Base-by-base conservation (phyloP, 2,888 invertebrate species). In the Andrena dorsata region DNA sequence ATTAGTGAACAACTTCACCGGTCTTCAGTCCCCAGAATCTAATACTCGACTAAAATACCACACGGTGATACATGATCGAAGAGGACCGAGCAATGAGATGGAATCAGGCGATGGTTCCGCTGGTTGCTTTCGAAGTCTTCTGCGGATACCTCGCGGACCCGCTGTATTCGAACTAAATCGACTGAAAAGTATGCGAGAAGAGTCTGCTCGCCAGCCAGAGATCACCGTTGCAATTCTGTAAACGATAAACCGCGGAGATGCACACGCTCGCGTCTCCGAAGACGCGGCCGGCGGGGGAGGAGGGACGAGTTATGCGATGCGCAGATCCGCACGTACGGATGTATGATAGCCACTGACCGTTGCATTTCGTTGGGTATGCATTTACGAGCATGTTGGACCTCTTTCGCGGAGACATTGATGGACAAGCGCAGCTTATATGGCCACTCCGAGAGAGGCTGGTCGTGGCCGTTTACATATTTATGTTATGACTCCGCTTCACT, bases 381-480 rank as follows among this genome's bases (percentile, higher is more conserved):
- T 91, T 91, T 92, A 92, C 91, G 91, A 91, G 89, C 88, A 89
- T 88, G 89, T 88, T 87, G 89, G 90, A 90, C 88, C 90, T 90
- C 88, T 89, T 88, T 91, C 88, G 85, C 85, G 88, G 89, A 90
- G 93, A 94, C 93, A 93, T 92, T 93, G 93, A 94, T 93, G 93
- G 93, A 94, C 92, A 94, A 92, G 92, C 93, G 88, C 85, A 89
- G 90, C 93, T 93, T 93, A 93, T 93, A 93, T 91, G 93, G 93
- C 86, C 76, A 86, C 80, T 80, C 77, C 80, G 82, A 88, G 88
- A 88, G 88, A 88, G 82, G 86, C 90, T 85, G 88, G 89, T 90
- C 90, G 84, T 82, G 81, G 88, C 90, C 88, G 90, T 92, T 93
- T 93, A 93, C 94, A 93, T 93, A 93, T 93, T 93, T 93, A 94